phyloP scores from a whole-genome alignment of 2,113 vertebrate species.

The Notechis scutatus region DNA sequence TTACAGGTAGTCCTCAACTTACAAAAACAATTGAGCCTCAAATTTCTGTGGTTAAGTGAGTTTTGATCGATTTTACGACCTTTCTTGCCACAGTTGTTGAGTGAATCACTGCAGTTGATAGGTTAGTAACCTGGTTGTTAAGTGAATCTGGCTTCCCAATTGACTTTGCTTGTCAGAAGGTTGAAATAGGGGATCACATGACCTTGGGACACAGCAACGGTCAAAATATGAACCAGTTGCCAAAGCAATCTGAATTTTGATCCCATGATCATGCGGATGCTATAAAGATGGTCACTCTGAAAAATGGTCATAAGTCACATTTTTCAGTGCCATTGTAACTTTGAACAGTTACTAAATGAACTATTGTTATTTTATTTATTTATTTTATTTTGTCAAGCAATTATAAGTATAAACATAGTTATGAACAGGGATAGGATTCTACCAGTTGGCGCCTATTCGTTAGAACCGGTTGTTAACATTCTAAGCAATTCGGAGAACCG shows the following conservation, averaged over 20 bases:
- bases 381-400: too few relatives aligned
- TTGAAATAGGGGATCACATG: neutral
- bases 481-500: too few relatives aligned
- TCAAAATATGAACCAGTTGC: neutral
- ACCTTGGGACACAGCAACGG: neutral
- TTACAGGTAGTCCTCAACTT: neutral
- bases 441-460: too few relatives aligned
- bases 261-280: too few relatives aligned
- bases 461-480: too few relatives aligned
- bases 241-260: neutral
- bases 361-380: neutral
- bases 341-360: neutral
- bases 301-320: neutral
- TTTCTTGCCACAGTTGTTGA: neutral
- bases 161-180: neutral
- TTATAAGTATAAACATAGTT: too few relatives aligned
- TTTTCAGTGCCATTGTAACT: neutral
- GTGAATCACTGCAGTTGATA: neutral
- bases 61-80: neutral
- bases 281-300: neutral
- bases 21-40: neutral
- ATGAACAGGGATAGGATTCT: too few relatives aligned
- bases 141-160: neutral
- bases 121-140: neutral
- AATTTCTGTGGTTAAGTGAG: neutral